phyloP scores from a whole-genome alignment of 2,113 vertebrate species.

The Oreochromis niloticus region DNA sequence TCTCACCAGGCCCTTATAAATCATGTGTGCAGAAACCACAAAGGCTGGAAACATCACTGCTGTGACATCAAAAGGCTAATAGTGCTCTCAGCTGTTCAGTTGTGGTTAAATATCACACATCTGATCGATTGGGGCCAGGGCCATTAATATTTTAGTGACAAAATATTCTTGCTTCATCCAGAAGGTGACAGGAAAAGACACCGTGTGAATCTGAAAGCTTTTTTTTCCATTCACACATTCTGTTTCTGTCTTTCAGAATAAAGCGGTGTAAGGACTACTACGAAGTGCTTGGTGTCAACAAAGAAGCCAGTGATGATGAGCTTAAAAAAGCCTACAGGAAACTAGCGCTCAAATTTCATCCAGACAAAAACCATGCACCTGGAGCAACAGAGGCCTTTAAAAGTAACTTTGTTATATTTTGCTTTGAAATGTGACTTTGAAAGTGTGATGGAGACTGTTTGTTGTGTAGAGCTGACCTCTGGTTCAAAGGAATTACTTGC shows the following conservation, averaged over 20 bases:
- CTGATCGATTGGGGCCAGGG: background rate
- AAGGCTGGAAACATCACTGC: background rate
- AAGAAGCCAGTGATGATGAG: constrained; percentile 92
- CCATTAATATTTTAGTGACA: background rate
- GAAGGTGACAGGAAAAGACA: background rate
- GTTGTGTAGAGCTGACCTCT: background rate
- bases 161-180: background rate
- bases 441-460: background rate
- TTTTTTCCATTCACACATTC: background rate
- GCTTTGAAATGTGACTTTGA: background rate
- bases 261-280: constrained; percentile 97
- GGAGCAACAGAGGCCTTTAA: constrained; percentile 99
- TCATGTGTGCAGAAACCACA: background rate
- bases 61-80: background rate
- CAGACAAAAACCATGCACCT: constrained; percentile 95
- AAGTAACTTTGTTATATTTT: constrained; percentile 66
- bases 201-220: background rate
- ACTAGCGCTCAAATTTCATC: constrained; percentile 95
- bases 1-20: background rate
- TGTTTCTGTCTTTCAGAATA: constrained; percentile 74
- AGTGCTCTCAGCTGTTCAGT: background rate
- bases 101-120: background rate
- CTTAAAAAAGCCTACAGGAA: constrained; percentile 96
- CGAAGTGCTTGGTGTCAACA: constrained; percentile 87
- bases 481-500: background rate